These are phyloP conservation scores for Mormyrus iriodes DNA, from an alignment of 2,113 vertebrate genomes.

Conservation along the genomic window DNA sequence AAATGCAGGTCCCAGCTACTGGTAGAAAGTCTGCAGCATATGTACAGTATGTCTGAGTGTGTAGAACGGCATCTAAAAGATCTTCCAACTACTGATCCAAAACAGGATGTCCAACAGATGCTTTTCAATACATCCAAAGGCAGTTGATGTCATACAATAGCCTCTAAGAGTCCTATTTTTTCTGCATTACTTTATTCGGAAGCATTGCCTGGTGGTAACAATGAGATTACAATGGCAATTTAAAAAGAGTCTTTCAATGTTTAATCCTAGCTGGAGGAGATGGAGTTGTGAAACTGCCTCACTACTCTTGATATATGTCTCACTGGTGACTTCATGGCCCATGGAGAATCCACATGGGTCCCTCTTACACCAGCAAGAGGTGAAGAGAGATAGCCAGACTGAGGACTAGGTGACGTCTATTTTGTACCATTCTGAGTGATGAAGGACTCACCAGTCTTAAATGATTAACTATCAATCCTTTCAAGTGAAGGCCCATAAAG, in stretches of 20 bases:
- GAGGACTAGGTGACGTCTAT: too few species aligned
- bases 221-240: background rate
- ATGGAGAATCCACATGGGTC: background rate
- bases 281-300: background rate
- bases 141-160: background rate
- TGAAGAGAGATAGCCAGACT: background rate
- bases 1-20: background rate
- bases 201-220: background rate
- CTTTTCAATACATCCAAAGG: background rate
- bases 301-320: background rate
- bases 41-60: background rate
- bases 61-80: background rate
- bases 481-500: background rate
- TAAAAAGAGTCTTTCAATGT: background rate
- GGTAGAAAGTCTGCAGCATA: background rate
- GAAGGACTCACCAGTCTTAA: background rate
- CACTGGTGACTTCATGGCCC: background rate
- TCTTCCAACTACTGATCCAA: background rate
- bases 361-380: background rate
- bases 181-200: background rate
- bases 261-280: slow-evolving; percentile 12
- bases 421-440: background rate
- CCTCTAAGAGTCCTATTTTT: background rate
- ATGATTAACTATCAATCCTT: background rate
- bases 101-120: background rate